Evolutionary conservation across 2,113 vertebrate species (phyloP), one percentile per base, ranked within the genome.

Genomic region (Alexandromys fortis): DNA sequence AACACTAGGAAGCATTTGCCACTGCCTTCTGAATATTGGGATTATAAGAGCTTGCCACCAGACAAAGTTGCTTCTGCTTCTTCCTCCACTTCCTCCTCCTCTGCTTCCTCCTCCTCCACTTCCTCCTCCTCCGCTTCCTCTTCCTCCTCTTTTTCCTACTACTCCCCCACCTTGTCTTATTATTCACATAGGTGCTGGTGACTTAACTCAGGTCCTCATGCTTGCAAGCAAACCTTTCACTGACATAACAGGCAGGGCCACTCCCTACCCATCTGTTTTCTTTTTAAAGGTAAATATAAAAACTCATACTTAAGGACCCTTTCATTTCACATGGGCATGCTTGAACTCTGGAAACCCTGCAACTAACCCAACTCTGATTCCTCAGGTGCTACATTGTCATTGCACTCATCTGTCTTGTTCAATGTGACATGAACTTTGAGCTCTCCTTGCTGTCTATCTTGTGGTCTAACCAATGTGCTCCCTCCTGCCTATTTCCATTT

Each of bases 281-380:
- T 30, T 58, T 85, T 92, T 75, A 30, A 92, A 65, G 1, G 5
- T 92, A 52, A 92, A 76, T 91, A 70, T 68, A 65, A 79, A 87
- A 73, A 8, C 61, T 75, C 28, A 11, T 2, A 14, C 0, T 67
- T 49, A 30, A 35, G 26, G 86, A 89, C 6, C 0, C 8, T 67
- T 1, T 28, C 28, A 38, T 10, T 93, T 91, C 70, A 8, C 19
- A 21, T 19, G 42, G 17, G 83, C 17, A 6, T 67, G 52, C 7
- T 73, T 79, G 82, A 63, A 72, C 13, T 52, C 16, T 26, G 33
- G 52, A 78, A 35, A 14, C 30, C 87, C 0, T 35, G 72, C 38
- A 67, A 86, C 55, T 76, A 67, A 49, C 17, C 16, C 19, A 55
- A 11, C 13, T 45, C 58, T 88, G 42, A 73, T 68, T 78, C 12